phyloP scores from a whole-genome alignment of 2,113 vertebrate genomes.

The Edolisoma coerulescens region DNA sequence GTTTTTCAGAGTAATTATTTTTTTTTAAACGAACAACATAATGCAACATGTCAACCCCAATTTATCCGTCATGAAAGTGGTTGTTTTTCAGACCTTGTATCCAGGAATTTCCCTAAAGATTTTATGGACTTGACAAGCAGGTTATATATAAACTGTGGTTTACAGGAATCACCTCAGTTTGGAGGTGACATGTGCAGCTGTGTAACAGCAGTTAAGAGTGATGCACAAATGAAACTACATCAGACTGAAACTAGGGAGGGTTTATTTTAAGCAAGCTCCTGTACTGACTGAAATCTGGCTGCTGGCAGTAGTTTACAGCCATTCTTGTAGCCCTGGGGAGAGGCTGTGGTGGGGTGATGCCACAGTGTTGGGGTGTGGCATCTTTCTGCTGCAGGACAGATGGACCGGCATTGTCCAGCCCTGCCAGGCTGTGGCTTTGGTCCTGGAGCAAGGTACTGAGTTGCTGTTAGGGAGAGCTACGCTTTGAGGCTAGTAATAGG shows the following conservation, averaged over 20 bases:
- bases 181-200: background rate
- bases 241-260: background rate
- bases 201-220: background rate
- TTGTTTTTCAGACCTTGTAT: background rate
- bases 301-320: background rate
- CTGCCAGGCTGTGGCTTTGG: fast-evolving
- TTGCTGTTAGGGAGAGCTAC: too few species aligned
- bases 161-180: background rate
- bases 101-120: background rate
- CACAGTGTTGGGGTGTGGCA: fast-evolving
- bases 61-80: background rate
- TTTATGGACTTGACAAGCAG: background rate
- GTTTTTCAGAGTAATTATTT: background rate
- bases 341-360: background rate
- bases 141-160: background rate
- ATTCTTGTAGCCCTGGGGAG: fast-evolving
- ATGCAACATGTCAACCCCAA: background rate
- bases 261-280: constrained; percentile 51
- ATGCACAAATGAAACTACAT: background rate
- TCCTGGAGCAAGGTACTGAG: too few species aligned
- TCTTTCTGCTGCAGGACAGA: background rate
- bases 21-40: background rate
- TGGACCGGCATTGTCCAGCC: background rate
- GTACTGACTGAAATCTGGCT: background rate
- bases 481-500: background rate